Conservation (phyloP, 2,888 invertebrate genomes). For the Arge pagana region DNA sequence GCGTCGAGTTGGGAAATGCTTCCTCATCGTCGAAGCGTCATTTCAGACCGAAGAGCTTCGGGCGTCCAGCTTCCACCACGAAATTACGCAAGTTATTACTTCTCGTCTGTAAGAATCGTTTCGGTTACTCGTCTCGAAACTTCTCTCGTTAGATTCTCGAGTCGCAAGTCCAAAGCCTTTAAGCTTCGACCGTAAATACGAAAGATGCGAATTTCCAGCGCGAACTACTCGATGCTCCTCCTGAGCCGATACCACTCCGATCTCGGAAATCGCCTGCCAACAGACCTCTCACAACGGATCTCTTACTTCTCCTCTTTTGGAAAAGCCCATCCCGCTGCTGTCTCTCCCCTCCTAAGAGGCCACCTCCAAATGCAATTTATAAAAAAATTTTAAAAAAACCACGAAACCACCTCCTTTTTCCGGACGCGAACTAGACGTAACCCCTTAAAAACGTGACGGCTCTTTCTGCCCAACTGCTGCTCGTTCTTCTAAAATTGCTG, state of each 20-base stretch:
- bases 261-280: neutral
- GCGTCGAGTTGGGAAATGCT: no score
- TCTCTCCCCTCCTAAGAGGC: no score
- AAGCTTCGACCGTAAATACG: neutral
- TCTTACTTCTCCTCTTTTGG: neutral
- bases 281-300: neutral
- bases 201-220: neutral
- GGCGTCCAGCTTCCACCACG: neutral
- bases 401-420: no score
- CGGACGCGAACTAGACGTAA: no score
- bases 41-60: neutral
- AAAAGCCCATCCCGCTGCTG: no score
- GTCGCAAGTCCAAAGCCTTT: neutral
- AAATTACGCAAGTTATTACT: no score
- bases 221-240: neutral
- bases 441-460: no score
- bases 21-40: constrained; percentile 1
- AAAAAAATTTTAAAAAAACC: no score
- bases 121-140: neutral
- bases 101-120: constrained; percentile 10
- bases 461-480: neutral
- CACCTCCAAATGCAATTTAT: no score
- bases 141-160: constrained; percentile 12
- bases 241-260: constrained; percentile 3
- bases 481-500: neutral